A percentile compares a stretch with the other conserved stretches of the same genome.
Conservation (phyloP, 2,888 invertebrate species). For the Melanophora roralis region DNA sequence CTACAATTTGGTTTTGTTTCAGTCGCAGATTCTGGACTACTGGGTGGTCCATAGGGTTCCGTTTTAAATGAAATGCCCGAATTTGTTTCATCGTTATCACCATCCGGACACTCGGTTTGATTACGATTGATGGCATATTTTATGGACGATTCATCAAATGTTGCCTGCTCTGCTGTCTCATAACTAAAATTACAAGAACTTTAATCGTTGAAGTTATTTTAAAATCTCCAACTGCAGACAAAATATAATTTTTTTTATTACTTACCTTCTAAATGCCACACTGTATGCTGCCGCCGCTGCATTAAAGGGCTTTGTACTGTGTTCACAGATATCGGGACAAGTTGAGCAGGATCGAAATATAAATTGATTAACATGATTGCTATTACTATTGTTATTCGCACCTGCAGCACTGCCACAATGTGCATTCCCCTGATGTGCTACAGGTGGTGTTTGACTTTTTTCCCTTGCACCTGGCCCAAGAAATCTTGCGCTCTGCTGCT, state of each 20-base stretch:
- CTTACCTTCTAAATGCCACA: conserved; percentile 77
- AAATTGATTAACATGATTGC: conserved; percentile 70
- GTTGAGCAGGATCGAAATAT: conserved; percentile 76
- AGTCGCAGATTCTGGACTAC: conserved; percentile 77
- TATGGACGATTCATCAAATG: conserved; percentile 75
- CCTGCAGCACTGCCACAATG: conserved; percentile 74
- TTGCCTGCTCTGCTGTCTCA: conserved; percentile 75
- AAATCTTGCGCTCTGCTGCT: conserved; percentile 79
- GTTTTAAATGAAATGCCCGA: conserved; percentile 76
- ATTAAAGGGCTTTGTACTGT: conserved; percentile 76
- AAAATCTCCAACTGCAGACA: conserved; percentile 8
- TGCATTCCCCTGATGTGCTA: conserved; percentile 74
- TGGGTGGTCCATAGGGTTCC: conserved; percentile 76
- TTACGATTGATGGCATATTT: conserved; percentile 75
- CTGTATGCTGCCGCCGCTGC: conserved; percentile 68
- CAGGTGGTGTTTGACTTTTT: conserved; percentile 77
- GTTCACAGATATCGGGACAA: conserved; percentile 77
- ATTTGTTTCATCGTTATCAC: conserved; percentile 74
- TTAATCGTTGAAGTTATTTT: conserved; percentile 26
- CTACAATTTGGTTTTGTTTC: conserved; percentile 72
- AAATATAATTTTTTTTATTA: neutral
- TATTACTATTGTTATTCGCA: conserved; percentile 71
- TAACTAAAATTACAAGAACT: conserved; percentile 69
- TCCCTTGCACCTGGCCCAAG: conserved; percentile 77
- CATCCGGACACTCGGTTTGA: conserved; percentile 74